phyloP scores from a whole-genome alignment of 2,888 invertebrate species.

The Drosophila antonietae region DNA sequence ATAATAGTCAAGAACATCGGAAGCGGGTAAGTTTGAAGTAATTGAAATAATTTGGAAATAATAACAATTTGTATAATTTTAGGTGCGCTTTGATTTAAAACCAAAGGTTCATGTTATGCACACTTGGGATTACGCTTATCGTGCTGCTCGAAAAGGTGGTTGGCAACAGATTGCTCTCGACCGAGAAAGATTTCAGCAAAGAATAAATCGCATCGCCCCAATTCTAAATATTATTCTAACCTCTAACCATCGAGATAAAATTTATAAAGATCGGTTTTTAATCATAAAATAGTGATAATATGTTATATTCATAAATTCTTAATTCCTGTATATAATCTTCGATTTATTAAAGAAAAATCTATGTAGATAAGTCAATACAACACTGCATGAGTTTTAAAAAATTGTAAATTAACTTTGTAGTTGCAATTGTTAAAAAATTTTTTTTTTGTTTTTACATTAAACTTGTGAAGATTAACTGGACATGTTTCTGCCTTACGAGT shows the following conservation, averaged over 20 bases:
- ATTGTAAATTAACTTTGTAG: slow-evolving; percentile 2
- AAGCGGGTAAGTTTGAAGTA: slow-evolving; percentile 29
- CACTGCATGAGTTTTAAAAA: slow-evolving; percentile 11
- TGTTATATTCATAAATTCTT: slow-evolving; percentile 44
- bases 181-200: slow-evolving; percentile 79
- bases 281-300: slow-evolving; percentile 54
- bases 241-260: slow-evolving; percentile 79
- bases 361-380: slow-evolving; percentile 18
- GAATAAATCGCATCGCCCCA: slow-evolving; percentile 73
- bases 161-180: slow-evolving; percentile 87
- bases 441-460: slow-evolving; percentile 7
- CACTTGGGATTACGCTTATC: slow-evolving; percentile 87
- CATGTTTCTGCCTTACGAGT: neutral
- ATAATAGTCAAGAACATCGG: slow-evolving; percentile 25
- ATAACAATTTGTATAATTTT: slow-evolving; percentile 32
- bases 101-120: slow-evolving; percentile 87
- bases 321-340: slow-evolving; percentile 51
- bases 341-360: slow-evolving; percentile 1
- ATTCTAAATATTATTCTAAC: slow-evolving; percentile 76
- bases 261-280: slow-evolving; percentile 79
- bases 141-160: slow-evolving; percentile 87
- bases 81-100: slow-evolving; percentile 87
- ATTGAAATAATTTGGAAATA: neutral
- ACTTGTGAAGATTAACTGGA: slow-evolving; percentile 8
- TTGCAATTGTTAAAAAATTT: slow-evolving; percentile 13